phyloP scores from a whole-genome alignment of 2,113 vertebrate species.

The Tamias sibiricus region DNA sequence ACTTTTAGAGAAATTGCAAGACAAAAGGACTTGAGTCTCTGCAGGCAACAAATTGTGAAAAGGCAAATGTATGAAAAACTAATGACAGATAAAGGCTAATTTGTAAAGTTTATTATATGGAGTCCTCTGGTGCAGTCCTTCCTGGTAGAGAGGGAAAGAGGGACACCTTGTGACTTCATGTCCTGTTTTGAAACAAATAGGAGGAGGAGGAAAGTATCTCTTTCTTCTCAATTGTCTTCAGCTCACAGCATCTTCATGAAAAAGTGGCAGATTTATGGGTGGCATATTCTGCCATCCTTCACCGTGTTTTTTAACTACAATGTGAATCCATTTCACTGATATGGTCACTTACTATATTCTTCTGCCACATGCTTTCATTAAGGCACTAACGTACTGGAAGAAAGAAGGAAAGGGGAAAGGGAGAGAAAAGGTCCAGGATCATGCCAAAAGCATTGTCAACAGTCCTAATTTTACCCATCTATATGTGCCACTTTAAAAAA shows the following conservation, averaged over 20 bases:
- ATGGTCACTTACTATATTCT: background rate
- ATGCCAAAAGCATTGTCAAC: background rate
- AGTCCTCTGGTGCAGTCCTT: background rate
- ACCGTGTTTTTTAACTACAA: background rate
- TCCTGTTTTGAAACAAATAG: background rate
- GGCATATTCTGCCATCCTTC: background rate
- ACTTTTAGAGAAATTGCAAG: background rate
- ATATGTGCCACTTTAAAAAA: background rate
- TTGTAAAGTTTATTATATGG: background rate
- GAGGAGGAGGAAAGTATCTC: background rate
- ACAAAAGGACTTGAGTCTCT: background rate
- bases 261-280: background rate
- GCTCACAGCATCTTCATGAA: background rate
- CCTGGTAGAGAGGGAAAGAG: background rate
- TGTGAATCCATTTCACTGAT: background rate
- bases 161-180: background rate
- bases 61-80: background rate
- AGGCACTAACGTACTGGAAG: background rate
- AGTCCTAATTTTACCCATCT: background rate
- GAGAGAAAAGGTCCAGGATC: background rate
- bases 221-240: background rate
- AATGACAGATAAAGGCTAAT: background rate
- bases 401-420: background rate
- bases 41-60: background rate
- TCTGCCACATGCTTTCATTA: constrained; percentile 20